Base-by-base conservation (phyloP, 2,888 invertebrate genomes). In the Zhuqinia jingwanae region DNA sequence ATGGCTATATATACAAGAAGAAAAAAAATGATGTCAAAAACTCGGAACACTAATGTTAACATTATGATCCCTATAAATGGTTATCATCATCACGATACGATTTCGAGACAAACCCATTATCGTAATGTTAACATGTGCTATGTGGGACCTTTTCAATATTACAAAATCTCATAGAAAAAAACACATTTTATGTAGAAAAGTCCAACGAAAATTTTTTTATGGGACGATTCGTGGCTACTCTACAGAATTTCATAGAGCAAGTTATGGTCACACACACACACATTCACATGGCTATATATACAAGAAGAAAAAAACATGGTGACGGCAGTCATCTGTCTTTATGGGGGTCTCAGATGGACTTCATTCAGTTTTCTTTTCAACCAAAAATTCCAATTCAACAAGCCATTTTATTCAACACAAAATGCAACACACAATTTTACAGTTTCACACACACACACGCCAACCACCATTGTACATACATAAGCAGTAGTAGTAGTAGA, bases 341-440 rank as follows among this genome's bases (percentile, higher is more conserved):
- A 2, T 58, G 22, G 56, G 56, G 56, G 56, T 58, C 56, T 20
- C 56, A 58, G 56, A 58, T 58, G 65, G 65, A 65, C 65, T 30
- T 17, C 20, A 58, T 65, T 30, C 65, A 30, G n/a, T 65, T 30
- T 58, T 20, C 13, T 15, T 36, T 3, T 8, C 36, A 36, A 63
- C 30, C 36, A 30, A 8, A 25, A 30, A 11, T 13, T 6, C 30
- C 13, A 65, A 22, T 36, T 36, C 36, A 36, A 2, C 25, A 65
- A 3, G 6, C 56, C 56, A 58, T 58, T 65, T 65, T 30, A 65
- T 65, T 65, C 65, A 65, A 58, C 56, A 22, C 65, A 65, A 65
- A 65, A 65, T 65, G 65, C 65, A 65, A 1, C 30, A n/a, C 30
- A n/a, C 65, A 65, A 65, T 65, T 65, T 65, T 65, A 65, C 65